These are phyloP conservation scores for Zeugodacus cucurbitae DNA, from an alignment of 1,140 invertebrate genomes.

Conservation along the genomic window DNA sequence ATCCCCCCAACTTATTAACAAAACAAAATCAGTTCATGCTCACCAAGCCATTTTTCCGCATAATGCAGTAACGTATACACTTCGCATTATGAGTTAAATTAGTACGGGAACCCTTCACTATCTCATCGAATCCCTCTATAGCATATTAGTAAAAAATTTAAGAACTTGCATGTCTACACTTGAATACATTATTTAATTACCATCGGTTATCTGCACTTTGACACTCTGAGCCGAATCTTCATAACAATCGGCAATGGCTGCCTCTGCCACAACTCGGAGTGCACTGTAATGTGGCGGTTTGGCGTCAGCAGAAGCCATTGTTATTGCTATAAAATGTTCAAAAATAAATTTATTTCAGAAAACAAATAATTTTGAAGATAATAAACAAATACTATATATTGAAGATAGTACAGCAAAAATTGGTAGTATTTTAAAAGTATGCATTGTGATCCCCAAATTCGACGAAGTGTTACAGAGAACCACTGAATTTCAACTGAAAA, in stretches of 20 bases:
- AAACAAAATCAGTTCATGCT: neutral
- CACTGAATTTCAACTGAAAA: neutral
- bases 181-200: neutral
- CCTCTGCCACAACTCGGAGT: neutral
- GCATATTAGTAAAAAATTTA: neutral
- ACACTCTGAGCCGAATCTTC: conserved; percentile 33
- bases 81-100: conserved; percentile 31
- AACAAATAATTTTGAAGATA: neutral
- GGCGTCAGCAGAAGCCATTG: neutral
- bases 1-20: too few relatives aligned
- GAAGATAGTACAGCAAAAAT: neutral
- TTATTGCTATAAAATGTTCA: neutral
- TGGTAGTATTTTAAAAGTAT: neutral
- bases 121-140: conserved; percentile 39
- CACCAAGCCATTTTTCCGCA: conserved; percentile 43
- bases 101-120: conserved; percentile 36
- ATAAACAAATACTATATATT: neutral
- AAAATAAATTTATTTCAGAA: neutral
- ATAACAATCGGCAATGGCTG: conserved; percentile 35
- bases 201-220: conserved; percentile 42
- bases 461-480: neutral
- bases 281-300: neutral
- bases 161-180: neutral
- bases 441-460: neutral
- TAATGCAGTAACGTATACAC: conserved; percentile 42